Conservation (phyloP, 2,797 vertebrate species). For the Sciaenops ocellatus region DNA sequence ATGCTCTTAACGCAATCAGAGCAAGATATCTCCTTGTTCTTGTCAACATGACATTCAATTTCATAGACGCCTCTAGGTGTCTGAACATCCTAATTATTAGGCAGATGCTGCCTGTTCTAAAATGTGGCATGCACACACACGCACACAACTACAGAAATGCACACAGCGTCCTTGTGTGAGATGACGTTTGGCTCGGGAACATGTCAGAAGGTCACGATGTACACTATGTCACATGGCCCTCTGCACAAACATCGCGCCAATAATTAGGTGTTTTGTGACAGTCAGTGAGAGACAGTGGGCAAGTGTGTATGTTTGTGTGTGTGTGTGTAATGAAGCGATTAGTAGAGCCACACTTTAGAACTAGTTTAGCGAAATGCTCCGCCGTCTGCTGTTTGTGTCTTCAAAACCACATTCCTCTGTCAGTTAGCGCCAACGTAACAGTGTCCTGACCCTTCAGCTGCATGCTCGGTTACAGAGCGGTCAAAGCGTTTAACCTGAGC, state of each 20-base stretch:
- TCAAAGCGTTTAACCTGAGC: conserved; percentile 77
- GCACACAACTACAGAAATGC: not conserved
- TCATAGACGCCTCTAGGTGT: conserved; percentile 33
- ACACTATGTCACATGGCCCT: conserved; percentile 19
- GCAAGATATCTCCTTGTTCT: conserved; percentile 21
- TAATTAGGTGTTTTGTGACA: conserved; percentile 53
- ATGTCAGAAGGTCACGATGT: conserved; percentile 45
- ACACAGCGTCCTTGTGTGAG: not conserved
- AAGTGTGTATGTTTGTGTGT: conserved; percentile 14
- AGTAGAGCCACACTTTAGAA: conserved; percentile 51
- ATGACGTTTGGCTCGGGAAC: conserved; percentile 19
- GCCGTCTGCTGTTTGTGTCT: conserved; percentile 53
- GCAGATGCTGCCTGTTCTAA: conserved; percentile 3
- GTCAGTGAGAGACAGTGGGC: conserved; percentile 10
- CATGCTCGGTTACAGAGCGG: conserved; percentile 48
- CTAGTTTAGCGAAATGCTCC: conserved; percentile 63
- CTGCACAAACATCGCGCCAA: conserved; percentile 16
- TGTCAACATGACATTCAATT: conserved; percentile 48
- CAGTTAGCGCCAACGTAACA: conserved; percentile 44
- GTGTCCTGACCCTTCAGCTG: conserved; percentile 55
- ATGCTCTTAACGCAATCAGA: conserved; percentile 12
- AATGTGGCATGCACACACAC: not conserved
- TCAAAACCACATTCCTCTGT: conserved; percentile 56
- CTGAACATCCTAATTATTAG: conserved; percentile 53
- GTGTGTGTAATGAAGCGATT: conserved; percentile 32